Base-by-base conservation (phyloP, 2,797 vertebrate genomes). In the Lithobates sylvaticus region DNA sequence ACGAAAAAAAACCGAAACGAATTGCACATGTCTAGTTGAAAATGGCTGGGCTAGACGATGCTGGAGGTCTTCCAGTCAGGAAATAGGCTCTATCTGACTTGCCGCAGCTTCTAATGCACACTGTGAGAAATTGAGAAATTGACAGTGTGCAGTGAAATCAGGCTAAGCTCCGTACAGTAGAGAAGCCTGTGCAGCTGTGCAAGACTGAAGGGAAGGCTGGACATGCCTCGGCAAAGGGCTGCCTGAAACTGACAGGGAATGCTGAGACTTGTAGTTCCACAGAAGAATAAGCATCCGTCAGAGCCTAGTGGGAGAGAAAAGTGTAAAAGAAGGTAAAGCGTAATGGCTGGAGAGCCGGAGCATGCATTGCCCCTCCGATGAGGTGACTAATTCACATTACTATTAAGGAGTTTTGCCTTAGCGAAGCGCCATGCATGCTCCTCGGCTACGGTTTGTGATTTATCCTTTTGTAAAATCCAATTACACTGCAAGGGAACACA, bases 381-480 rank as follows among this genome's bases (percentile, higher is more conserved):
- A 72, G 74, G 85, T 78, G 79, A 77, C 85, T 78, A 86, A 86
- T 82, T 82, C 79, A 58, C 50, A 82, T 82, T 83, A 83, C 67
- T 32, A 78, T 77, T 78, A 83, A 78, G 50, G 54, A 80, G 79
- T 70, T 76, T 67, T 61, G 68, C 74, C 50, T 76, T 47, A 71
- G 71, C 44, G 84, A 81, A 68, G 84, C 67, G 15, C 71, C 85
- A 83, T 81, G 67, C 85, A 86, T 82, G 80, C 80, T 77, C 79
- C 76, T 58, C 32, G 54, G 61, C 68, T 78, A 79, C 76, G 29
- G 29, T 73, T 29, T 75, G 69, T 83, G 81, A 79, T 87, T 87
- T 83, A 87, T 87, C 78, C 81, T 79, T 79, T 87, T 83, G 86
- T 83, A 82, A 79, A 87, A 87, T 87, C 86, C 76, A 87, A 87